Percentiles rank a stretch among this genome's conserved stretches.
These are phyloP conservation scores for Podabrus alpinus DNA, from an alignment of 2,888 invertebrate genomes.

Conservation along the genomic window DNA sequence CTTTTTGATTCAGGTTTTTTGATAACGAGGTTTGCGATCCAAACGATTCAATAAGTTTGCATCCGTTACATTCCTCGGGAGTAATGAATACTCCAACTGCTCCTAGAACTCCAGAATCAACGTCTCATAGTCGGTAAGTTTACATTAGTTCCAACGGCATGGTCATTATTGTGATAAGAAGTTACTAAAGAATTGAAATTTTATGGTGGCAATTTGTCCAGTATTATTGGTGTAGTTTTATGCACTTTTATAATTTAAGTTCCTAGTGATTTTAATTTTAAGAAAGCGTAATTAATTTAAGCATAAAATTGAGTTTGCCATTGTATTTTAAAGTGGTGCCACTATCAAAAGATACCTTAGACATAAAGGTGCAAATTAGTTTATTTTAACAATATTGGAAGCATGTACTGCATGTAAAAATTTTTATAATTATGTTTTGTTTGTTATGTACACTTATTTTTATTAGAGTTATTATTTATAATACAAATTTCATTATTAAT, in stretches of 20 bases:
- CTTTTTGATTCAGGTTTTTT: constrained; percentile 53
- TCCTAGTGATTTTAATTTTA: not conserved
- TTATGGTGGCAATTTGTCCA: constrained; percentile 1
- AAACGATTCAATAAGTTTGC: constrained; percentile 46
- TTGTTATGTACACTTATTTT: not conserved
- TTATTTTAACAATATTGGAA: not conserved
- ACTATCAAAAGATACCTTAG: not conserved
- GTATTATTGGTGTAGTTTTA: not conserved
- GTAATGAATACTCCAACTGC: constrained; percentile 65
- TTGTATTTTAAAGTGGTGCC: not conserved
- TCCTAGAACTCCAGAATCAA: constrained; percentile 65
- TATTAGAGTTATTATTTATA: not conserved
- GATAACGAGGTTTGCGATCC: constrained; percentile 55
- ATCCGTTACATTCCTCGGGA: constrained; percentile 56
- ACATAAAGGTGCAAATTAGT: not conserved
- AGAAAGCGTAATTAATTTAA: not conserved
- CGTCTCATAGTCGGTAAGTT: constrained; percentile 54
- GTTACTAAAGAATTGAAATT: not conserved
- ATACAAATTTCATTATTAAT: not conserved
- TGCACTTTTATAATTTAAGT: not conserved
- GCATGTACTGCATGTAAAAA: not conserved
- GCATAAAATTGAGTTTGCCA: not conserved
- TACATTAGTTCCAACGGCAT: not conserved
- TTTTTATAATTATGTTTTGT: not conserved
- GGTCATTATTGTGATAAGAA: constrained; percentile 1